Percentiles rank a stretch among this genome's conserved stretches.
Evolutionary conservation across 2,888 invertebrate species (phyloP).

Genomic region (Parnassius smintheus): DNA sequence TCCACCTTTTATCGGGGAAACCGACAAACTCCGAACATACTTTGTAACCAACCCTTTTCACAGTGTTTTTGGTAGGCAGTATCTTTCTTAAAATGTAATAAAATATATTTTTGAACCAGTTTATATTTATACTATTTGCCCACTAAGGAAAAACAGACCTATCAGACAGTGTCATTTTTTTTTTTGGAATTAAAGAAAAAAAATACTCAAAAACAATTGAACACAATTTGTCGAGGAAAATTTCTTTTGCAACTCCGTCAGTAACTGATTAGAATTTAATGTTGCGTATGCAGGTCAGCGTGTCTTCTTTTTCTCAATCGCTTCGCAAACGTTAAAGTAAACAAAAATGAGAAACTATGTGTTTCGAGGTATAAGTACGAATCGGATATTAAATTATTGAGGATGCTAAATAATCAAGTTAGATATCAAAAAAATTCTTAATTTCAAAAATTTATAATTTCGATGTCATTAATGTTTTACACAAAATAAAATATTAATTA

Average conservation of each 20-base stretch:
- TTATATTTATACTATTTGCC: too few species aligned
- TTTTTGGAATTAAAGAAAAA: too few species aligned
- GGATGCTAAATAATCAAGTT: too few species aligned
- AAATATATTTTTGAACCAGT: too few species aligned
- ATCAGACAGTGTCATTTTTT: too few species aligned
- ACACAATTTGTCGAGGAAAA: constrained; percentile 5
- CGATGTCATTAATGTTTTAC: not conserved
- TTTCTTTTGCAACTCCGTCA: constrained; percentile 5
- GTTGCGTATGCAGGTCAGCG: constrained; percentile 18
- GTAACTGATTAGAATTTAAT: constrained; percentile 14
- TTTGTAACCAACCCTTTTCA: too few species aligned
- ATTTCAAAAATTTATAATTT: not conserved
- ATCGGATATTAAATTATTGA: not conserved
- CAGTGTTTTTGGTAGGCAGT: too few species aligned
- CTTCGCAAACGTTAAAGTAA: constrained; percentile 3
- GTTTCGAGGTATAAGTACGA: not conserved
- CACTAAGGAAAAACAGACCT: too few species aligned
- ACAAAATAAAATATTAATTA: not conserved
- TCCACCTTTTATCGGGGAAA: too few species aligned
- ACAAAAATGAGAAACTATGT: not conserved
- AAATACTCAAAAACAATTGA: not conserved
- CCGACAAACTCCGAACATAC: too few species aligned
- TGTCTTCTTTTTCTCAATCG: constrained; percentile 8
- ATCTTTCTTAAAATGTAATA: too few species aligned
- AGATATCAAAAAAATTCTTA: too few species aligned